Conservation (phyloP, 2,113 vertebrate genomes). For the Calyptommatus sinebrachiatus region DNA sequence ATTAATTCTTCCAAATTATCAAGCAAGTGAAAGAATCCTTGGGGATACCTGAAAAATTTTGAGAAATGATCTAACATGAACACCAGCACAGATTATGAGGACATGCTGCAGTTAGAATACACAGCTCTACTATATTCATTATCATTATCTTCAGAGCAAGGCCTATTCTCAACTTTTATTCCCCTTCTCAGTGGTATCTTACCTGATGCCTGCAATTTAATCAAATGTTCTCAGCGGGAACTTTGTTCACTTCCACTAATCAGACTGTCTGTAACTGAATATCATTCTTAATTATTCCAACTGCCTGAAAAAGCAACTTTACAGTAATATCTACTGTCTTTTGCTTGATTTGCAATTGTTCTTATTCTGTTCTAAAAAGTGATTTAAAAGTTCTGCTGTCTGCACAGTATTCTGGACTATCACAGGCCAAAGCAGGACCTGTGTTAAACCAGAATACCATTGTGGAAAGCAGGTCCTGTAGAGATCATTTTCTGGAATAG, state of each 20-base stretch:
- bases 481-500: too few species aligned
- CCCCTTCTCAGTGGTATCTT: neutral
- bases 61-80: neutral
- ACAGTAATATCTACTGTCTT: neutral
- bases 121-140: neutral
- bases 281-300: neutral
- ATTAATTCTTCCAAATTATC: neutral
- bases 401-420: too few species aligned
- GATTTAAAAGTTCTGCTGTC: too few species aligned
- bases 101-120: neutral
- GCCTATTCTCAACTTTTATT: neutral
- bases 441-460: too few species aligned
- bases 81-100: neutral
- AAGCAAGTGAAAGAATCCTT: neutral
- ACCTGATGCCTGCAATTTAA: neutral
- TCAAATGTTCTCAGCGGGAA: neutral
- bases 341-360: neutral
- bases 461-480: too few species aligned
- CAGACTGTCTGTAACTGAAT: neutral
- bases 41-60: neutral
- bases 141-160: neutral
- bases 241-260: constrained; percentile 20
- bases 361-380: too few species aligned
- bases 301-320: neutral
- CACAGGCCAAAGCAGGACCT: too few species aligned